A percentile compares a stretch with the other conserved stretches of the same genome.
phyloP scores from a whole-genome alignment of 1,140 invertebrate genomes.

The Ganaspis sp. region DNA sequence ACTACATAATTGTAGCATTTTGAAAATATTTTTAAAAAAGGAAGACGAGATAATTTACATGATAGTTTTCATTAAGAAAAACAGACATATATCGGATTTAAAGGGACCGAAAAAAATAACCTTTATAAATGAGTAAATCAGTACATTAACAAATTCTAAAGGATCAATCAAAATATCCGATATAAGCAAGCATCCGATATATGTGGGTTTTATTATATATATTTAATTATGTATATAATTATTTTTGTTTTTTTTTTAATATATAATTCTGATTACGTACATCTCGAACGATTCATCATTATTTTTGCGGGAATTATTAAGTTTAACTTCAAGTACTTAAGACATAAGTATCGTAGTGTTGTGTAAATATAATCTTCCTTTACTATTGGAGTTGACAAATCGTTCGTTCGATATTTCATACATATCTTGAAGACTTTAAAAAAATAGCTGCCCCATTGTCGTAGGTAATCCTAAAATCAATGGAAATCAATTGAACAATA shows the following conservation, averaged over 20 bases:
- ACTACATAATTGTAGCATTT: too few relatives aligned
- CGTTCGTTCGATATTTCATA: conserved; percentile 60
- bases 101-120: too few relatives aligned
- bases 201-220: too few relatives aligned
- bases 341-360: conserved; percentile 24
- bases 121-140: too few relatives aligned
- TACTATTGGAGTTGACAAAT: conserved; percentile 43
- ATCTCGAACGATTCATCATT: conserved; percentile 48
- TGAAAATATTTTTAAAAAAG: too few relatives aligned
- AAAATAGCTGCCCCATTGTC: conserved; percentile 77
- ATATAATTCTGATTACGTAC: conserved; percentile 45
- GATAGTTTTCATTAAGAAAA: too few relatives aligned
- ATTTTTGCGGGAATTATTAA: conserved; percentile 30
- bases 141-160: too few relatives aligned
- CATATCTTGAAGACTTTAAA: conserved; percentile 72
- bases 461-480: conserved; percentile 74
- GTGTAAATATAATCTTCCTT: conserved; percentile 29
- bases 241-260: conserved; percentile 49
- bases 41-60: too few relatives aligned
- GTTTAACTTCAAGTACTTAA: conserved; percentile 22
- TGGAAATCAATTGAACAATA: conserved; percentile 68
- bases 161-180: too few relatives aligned
- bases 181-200: too few relatives aligned
- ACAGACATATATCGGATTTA: too few relatives aligned
- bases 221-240: conserved; percentile 53